Conservation (phyloP, 2,113 vertebrate species). For the Anguilla japonica region DNA sequence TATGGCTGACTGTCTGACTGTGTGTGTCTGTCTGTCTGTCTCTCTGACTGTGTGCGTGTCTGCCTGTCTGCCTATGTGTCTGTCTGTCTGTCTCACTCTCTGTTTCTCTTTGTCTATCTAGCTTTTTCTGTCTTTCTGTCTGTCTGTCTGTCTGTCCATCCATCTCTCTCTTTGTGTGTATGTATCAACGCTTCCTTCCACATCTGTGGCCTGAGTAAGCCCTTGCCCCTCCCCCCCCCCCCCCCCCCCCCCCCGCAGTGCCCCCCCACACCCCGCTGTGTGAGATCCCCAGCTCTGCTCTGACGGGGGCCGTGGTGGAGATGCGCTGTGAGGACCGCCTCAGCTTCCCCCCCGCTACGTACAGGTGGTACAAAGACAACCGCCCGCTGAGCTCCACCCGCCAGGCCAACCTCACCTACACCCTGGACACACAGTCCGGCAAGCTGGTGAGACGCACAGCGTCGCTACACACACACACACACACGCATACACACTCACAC, state of each 20-base stretch:
- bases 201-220: background rate
- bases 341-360: conserved; percentile 80
- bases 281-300: conserved; percentile 78
- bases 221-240: background rate
- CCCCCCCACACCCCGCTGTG: conserved; percentile 77
- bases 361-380: conserved; percentile 84
- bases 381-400: conserved; percentile 52
- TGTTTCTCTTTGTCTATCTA: no score
- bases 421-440: conserved; percentile 75
- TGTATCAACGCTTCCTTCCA: background rate
- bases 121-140: background rate
- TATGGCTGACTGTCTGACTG: no score
- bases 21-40: background rate
- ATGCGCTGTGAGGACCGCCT: conserved; percentile 81
- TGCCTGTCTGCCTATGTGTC: background rate
- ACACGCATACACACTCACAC: no score
- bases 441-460: conserved; percentile 73
- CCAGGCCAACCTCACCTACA: conserved; percentile 71
- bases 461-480: background rate
- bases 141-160: no score
- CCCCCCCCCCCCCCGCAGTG: conserved; percentile 61
- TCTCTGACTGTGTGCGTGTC: background rate
- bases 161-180: background rate
- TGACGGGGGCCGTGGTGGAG: conserved; percentile 79
- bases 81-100: no score